A percentile compares a stretch with the other conserved stretches of the same genome.
These are phyloP conservation scores for Crypturellus tataupa DNA, from an alignment of 2,797 vertebrate genomes.

Conservation along the genomic window DNA sequence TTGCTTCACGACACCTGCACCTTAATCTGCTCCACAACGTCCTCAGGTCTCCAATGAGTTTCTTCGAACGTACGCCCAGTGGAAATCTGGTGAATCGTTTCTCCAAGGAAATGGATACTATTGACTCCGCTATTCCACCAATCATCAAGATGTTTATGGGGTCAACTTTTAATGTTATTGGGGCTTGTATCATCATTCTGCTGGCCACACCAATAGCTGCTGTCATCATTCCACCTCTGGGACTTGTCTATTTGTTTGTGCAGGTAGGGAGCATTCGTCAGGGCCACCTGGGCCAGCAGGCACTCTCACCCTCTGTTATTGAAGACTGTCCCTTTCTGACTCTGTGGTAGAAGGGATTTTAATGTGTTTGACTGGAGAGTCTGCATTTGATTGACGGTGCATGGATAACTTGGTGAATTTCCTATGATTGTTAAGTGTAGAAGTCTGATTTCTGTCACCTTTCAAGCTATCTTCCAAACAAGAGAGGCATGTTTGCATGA, in stretches of 20 bases:
- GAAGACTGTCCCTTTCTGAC: background rate
- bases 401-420: background rate
- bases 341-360: background rate
- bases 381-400: background rate
- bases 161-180: conserved; percentile 90
- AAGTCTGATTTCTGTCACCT: background rate
- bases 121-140: conserved; percentile 91
- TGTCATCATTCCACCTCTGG: conserved; percentile 89
- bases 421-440: background rate
- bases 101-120: conserved; percentile 95
- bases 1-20: conserved; percentile 91
- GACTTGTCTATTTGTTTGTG: conserved; percentile 92
- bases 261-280: conserved; percentile 83
- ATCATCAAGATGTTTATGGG: conserved; percentile 98
- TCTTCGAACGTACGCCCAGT: conserved; percentile 95
- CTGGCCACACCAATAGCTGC: conserved; percentile 90
- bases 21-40: conserved; percentile 88
- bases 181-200: conserved; percentile 89
- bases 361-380: background rate
- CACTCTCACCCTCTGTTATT: background rate
- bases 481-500: background rate
- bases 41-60: conserved; percentile 92
- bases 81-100: conserved; percentile 97
- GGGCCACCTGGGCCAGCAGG: background rate
- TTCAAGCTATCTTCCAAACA: background rate